A percentile compares a stretch with the other conserved stretches of the same genome.
These are phyloP conservation scores for Paralvinella palmiformis DNA, from an alignment of 1,140 invertebrate species.

Conservation along the genomic window DNA sequence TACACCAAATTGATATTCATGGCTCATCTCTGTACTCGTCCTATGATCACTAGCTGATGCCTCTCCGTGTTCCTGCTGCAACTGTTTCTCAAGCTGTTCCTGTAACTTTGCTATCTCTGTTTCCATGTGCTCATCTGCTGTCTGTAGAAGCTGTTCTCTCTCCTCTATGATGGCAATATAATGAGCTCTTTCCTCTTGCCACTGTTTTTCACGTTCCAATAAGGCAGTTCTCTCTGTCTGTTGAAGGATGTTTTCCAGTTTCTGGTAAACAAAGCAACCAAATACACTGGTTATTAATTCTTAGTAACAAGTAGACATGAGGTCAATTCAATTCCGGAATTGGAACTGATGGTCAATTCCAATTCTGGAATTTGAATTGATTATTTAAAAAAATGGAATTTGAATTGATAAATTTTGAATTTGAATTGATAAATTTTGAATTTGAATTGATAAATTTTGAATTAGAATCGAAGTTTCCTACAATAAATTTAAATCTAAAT, in stretches of 20 bases:
- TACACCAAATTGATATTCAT: too few species aligned
- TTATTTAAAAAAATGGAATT: too few species aligned
- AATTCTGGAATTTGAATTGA: too few species aligned
- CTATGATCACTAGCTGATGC: neutral
- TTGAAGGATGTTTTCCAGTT: neutral
- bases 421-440: too few species aligned
- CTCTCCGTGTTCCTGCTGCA: neutral
- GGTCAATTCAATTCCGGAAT: too few species aligned
- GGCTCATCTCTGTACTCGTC: too few species aligned
- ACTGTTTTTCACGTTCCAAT: slow-evolving; percentile 13
- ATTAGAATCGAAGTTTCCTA: too few species aligned
- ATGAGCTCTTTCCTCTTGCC: slow-evolving; percentile 12
- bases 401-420: too few species aligned
- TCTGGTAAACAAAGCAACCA: too few species aligned
- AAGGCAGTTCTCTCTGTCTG: neutral
- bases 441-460: too few species aligned
- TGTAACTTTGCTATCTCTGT: slow-evolving; percentile 25
- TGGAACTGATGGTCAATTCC: too few species aligned
- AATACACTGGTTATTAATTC: neutral
- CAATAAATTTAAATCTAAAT: too few species aligned
- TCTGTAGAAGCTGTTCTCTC: slow-evolving; percentile 27
- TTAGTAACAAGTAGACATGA: neutral
- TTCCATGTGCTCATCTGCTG: slow-evolving; percentile 30
- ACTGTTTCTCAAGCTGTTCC: neutral
- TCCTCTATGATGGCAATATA: slow-evolving; percentile 13